A percentile compares a stretch with the other conserved stretches of the same genome.
These are phyloP conservation scores for Anguilla obscura DNA, from an alignment of 2,797 vertebrate genomes.

Conservation along the genomic window DNA sequence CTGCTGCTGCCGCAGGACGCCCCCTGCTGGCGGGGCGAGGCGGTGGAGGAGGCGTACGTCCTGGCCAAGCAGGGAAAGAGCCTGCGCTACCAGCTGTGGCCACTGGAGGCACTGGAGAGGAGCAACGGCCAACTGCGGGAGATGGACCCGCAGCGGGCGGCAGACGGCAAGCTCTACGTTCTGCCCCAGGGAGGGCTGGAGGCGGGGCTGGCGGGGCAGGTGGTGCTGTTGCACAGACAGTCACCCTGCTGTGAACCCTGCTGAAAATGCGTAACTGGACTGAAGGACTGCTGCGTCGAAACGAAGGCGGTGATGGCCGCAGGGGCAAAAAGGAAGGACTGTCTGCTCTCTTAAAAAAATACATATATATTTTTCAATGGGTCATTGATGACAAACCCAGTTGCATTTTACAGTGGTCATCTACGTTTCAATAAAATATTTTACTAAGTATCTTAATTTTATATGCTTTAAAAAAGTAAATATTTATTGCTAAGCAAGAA, in stretches of 20 bases:
- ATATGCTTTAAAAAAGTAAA: not conserved
- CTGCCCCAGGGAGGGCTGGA: constrained; percentile 78
- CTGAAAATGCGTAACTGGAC: no score
- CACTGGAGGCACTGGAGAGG: constrained; percentile 63
- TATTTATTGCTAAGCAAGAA: not conserved
- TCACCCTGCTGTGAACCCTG: constrained; percentile 15
- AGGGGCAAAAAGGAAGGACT: not conserved
- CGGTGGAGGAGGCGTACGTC: constrained; percentile 67
- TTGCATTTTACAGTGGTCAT: not conserved
- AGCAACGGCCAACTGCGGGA: constrained; percentile 83
- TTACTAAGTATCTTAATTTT: not conserved
- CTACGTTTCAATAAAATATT: not conserved
- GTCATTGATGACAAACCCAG: not conserved
- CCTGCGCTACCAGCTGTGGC: constrained; percentile 85
- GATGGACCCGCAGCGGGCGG: constrained; percentile 76
- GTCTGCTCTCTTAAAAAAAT: no score
- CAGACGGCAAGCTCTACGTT: constrained; percentile 75
- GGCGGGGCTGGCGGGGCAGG: constrained; percentile 80
- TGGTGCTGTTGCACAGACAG: constrained; percentile 71
- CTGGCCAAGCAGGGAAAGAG: constrained; percentile 93
- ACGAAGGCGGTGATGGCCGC: not conserved
- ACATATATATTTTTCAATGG: no score
- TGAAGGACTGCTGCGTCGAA: not conserved
- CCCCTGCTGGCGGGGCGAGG: constrained; percentile 35
- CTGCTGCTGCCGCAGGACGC: constrained; percentile 40